These are phyloP conservation scores for Drosophila limbata DNA, from an alignment of 2,888 invertebrate genomes.

Conservation along the genomic window DNA sequence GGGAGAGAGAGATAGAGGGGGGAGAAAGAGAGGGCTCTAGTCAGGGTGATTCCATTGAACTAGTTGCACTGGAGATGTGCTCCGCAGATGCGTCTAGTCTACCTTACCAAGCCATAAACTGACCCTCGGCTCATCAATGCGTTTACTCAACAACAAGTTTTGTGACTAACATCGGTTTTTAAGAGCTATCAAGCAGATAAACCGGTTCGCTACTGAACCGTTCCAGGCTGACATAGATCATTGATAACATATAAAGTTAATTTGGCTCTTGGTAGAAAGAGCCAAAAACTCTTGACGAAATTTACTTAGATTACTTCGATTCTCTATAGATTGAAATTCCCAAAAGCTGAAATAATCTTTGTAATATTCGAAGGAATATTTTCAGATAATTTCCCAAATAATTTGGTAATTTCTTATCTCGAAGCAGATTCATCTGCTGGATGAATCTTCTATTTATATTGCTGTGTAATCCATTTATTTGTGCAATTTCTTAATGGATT, in stretches of 20 bases:
- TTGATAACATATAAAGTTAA: background rate
- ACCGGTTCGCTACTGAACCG: constrained; percentile 11
- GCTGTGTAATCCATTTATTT: no score
- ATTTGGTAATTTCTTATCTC: no score
- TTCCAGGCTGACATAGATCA: constrained; percentile 1
- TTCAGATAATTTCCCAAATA: no score
- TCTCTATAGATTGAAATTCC: no score
- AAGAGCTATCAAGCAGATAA: constrained; percentile 11
- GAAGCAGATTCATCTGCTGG: no score
- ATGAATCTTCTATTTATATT: no score
- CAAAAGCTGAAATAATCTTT: no score
- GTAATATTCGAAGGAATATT: no score
- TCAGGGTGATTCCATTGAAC: constrained; percentile 12
- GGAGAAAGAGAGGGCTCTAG: background rate
- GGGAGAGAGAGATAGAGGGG: background rate
- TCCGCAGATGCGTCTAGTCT: constrained; percentile 19
- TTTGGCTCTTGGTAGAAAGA: no score
- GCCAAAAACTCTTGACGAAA: no score
- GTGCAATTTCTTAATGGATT: no score
- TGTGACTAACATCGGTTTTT: background rate
- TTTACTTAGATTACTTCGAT: no score
- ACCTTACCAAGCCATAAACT: background rate
- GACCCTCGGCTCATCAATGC: constrained; percentile 14
- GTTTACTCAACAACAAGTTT: constrained; percentile 8
- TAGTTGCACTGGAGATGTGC: constrained; percentile 11